Evolutionary conservation across 2,797 vertebrate genomes (phyloP).

Genomic region (Staurois parvus): DNA sequence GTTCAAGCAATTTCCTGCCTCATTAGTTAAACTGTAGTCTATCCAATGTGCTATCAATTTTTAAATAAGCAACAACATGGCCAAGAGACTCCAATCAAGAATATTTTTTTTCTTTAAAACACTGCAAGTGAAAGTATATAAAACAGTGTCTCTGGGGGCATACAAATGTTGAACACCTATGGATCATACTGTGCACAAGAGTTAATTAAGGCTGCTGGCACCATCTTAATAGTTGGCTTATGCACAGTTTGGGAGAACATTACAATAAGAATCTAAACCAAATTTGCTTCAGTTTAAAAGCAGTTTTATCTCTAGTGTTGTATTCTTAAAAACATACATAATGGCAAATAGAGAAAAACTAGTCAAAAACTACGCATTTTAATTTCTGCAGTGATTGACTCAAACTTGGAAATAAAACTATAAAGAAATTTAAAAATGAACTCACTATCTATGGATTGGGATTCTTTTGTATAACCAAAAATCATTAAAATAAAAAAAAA

Average conservation of each 20-base stretch:
- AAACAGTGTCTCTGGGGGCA: neutral
- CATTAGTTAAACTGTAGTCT: constrained; percentile 31
- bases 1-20: constrained; percentile 18
- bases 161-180: neutral
- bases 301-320: neutral
- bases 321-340: neutral
- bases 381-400: neutral
- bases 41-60: constrained; percentile 19
- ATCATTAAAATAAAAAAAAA: no score
- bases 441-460: neutral
- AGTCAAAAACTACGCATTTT: neutral
- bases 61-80: constrained; percentile 19
- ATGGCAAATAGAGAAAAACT: neutral
- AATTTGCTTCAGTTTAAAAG: neutral
- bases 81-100: neutral
- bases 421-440: neutral
- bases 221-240: neutral
- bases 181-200: neutral
- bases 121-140: neutral
- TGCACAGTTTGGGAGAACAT: neutral
- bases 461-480: neutral
- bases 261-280: neutral
- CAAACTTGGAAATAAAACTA: neutral
- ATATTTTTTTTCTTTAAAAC: neutral
- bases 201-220: neutral